Conservation (phyloP, 2,888 invertebrate genomes). For the Ctenicera cuprea region DNA sequence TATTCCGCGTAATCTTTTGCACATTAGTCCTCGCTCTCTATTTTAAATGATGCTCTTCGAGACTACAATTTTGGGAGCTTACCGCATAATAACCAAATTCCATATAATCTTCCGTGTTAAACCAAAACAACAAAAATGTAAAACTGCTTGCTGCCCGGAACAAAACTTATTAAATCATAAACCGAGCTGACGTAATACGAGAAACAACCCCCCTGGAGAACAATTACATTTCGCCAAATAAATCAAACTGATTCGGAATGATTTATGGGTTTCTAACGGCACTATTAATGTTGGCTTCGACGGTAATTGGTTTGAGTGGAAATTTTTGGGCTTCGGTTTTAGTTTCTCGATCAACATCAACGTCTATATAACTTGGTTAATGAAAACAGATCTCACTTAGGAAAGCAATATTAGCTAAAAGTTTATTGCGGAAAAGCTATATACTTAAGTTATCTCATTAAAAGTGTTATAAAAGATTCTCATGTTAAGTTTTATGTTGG, state of each 20-base stretch:
- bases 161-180: slow-evolving; percentile 27
- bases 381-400: slow-evolving; percentile 20
- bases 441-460: slow-evolving; percentile 6
- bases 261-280: slow-evolving; percentile 65
- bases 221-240: slow-evolving; percentile 31
- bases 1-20: slow-evolving; percentile 12
- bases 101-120: background rate
- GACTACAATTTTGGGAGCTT: slow-evolving; percentile 1
- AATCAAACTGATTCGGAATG: slow-evolving; percentile 26
- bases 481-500: slow-evolving; percentile 8
- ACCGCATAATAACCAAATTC: background rate
- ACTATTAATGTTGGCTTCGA: slow-evolving; percentile 67
- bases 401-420: slow-evolving; percentile 11
- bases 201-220: slow-evolving; percentile 22
- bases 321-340: slow-evolving; percentile 9
- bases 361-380: slow-evolving; percentile 24
- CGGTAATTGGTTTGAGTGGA: slow-evolving; percentile 21
- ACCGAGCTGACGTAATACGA: slow-evolving; percentile 19
- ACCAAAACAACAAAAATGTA: background rate
- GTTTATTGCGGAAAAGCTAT: slow-evolving; percentile 1
- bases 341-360: slow-evolving; percentile 24
- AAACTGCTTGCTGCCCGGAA: background rate
- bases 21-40: slow-evolving; percentile 14
- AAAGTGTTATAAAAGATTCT: slow-evolving; percentile 4
- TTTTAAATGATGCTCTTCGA: background rate